Evolutionary conservation across 2,113 vertebrate genomes (phyloP).

Genomic region (Daboia siamensis): DNA sequence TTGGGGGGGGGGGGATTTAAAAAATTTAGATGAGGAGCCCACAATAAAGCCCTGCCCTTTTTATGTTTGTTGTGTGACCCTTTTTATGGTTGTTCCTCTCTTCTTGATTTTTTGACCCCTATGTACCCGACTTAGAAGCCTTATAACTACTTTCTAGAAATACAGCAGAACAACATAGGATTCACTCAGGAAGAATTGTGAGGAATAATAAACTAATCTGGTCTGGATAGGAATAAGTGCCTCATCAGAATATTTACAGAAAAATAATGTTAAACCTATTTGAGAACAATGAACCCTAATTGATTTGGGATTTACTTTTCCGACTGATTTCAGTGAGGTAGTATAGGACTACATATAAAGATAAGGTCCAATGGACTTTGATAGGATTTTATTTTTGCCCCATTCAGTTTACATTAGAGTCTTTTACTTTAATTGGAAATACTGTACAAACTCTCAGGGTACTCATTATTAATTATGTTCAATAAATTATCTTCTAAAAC

Average conservation of each 20-base stretch:
- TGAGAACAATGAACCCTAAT: not conserved
- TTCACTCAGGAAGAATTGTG: not conserved
- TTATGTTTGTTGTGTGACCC: not conserved
- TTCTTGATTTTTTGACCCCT: not conserved
- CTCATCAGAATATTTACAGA: not conserved
- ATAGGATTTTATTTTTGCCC: not conserved
- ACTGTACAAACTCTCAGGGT: not conserved
- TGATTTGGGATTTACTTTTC: not conserved
- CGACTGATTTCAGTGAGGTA: not conserved
- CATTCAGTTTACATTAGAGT: not conserved
- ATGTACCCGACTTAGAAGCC: not conserved
- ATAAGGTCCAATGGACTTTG: not conserved
- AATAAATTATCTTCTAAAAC: constrained; percentile 25
- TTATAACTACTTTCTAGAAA: not conserved
- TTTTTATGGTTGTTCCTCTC: not conserved
- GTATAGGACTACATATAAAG: not conserved
- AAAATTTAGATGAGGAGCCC: not conserved
- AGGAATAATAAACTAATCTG: not conserved
- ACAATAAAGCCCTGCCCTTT: not conserved
- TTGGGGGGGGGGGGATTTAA: not conserved
- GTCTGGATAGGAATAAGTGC: not conserved
- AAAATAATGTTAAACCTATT: not conserved
- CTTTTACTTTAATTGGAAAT: not conserved
- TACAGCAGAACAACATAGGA: not conserved
- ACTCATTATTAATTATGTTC: constrained; percentile 22